phyloP scores from a whole-genome alignment of 1,140 invertebrate genomes.

The Cepaea nemoralis region DNA sequence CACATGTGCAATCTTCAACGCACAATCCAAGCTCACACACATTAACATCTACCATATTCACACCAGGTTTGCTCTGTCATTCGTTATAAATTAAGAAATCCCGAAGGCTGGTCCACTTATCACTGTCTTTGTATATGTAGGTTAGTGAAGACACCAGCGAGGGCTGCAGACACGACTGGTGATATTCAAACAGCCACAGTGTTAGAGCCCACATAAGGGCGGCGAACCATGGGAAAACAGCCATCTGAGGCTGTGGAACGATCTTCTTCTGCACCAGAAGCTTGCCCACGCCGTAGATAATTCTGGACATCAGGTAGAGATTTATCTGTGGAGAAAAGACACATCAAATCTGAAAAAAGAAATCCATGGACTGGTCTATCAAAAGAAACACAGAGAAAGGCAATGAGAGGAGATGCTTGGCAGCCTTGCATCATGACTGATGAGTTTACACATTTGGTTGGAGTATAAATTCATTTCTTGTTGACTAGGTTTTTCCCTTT shows the following conservation, averaged over 20 bases:
- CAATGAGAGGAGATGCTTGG: too few species aligned
- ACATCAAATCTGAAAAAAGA: too few species aligned
- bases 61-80: too few species aligned
- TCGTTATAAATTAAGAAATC: conserved; percentile 74
- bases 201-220: conserved; percentile 75
- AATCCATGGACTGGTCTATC: too few species aligned
- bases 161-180: conserved; percentile 72
- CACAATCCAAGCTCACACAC: too few species aligned
- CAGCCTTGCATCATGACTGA: too few species aligned
- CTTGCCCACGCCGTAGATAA: conserved; percentile 73
- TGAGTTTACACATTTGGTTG: too few species aligned
- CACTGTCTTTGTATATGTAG: conserved; percentile 75
- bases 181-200: conserved; percentile 75
- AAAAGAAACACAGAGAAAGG: too few species aligned
- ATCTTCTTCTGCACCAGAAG: conserved; percentile 72
- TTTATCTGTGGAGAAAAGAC: conserved; percentile 72
- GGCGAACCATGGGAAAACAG: conserved; percentile 74
- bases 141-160: conserved; percentile 75
- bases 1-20: too few species aligned
- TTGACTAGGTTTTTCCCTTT: too few species aligned
- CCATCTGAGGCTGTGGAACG: conserved; percentile 68
- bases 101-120: conserved; percentile 71
- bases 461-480: too few species aligned
- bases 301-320: conserved; percentile 74
- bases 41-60: too few species aligned